Base-by-base conservation (phyloP, 2,113 vertebrate genomes). In the Callocephalon fimbriatum region DNA sequence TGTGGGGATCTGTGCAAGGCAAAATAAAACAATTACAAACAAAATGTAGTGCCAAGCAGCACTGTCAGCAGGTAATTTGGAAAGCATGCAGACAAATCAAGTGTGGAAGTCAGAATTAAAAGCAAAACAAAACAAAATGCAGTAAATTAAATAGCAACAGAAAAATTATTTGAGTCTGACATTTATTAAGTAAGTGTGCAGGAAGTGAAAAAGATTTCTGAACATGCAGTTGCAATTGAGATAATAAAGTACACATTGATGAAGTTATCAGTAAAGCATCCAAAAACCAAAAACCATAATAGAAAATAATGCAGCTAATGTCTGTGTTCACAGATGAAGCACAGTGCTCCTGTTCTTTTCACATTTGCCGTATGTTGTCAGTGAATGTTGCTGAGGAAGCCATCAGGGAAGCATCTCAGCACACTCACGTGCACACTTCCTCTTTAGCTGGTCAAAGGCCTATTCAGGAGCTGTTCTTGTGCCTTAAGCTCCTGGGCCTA, bases 301-400 rank as follows among this genome's bases (percentile, higher is more conserved):
- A 51, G 35, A 22, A 47, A 70, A 38, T 45, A 58, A n/a, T 31
- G 50, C 12, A 17, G 21, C 7, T 4, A 42, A 29, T 1, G 1
- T 21, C n/a, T 10, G 15, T 1, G 1, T 35, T 92, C 35, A n/a
- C 23, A 32, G 66, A 48, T 5, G 1, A n/a, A 59, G 26, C 71
- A 27, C 56, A 9, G 48, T 37, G 56, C 67, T 80, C 37, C 8
- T 29, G 2, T 70, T 66, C 67, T 47, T 68, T 66, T 44, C 63
- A 5, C 37, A n/a, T 47, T 17, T 38, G 40, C 78, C 14, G 0
- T 47, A 7, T 13, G 32, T 38, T 2, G 0, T 35, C 1, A 1
- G 3, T 9, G 9, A 23, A 42, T 42, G 29, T 66, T 18, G 40
- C 37, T 47, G 63, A 61, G 16, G 67, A 70, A 68, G 38, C 76